Conservation (phyloP, 1,140 invertebrate genomes). For the Bombus confusus region DNA sequence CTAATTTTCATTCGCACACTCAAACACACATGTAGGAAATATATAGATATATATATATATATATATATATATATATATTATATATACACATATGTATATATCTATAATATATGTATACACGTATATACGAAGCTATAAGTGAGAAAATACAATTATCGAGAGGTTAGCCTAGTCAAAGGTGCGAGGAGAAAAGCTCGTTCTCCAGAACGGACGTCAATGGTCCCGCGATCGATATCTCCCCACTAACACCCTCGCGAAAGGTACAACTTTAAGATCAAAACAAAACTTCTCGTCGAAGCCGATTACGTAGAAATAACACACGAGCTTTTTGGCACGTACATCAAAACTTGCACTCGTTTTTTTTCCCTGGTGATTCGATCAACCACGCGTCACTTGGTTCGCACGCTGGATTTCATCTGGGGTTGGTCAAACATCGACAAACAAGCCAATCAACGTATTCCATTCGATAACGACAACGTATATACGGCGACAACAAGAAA, state of each 20-base stretch:
- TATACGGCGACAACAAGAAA: neutral
- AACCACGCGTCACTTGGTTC: constrained; percentile 46
- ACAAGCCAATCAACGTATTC: constrained; percentile 9
- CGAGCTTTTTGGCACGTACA: constrained; percentile 37
- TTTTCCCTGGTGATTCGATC: constrained; percentile 22
- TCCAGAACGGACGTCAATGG: constrained; percentile 68
- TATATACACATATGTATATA: too few species aligned
- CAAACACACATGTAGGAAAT: neutral
- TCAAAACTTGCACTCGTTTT: constrained; percentile 46
- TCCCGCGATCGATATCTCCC: constrained; percentile 68
- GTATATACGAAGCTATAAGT: neutral
- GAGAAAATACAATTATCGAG: constrained; percentile 51
- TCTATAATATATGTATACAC: neutral
- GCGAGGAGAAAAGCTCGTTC: constrained; percentile 56
- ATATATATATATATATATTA: neutral
- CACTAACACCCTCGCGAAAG: constrained; percentile 54
- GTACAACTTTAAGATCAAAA: constrained; percentile 63
- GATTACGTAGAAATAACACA: constrained; percentile 22
- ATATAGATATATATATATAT: neutral
- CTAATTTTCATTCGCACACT: constrained; percentile 15
- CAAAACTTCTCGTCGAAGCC: constrained; percentile 50
- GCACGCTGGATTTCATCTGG: constrained; percentile 31
- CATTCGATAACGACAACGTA: constrained; percentile 5
- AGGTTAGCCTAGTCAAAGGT: constrained; percentile 47
- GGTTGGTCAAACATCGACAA: constrained; percentile 26